Evolutionary conservation across 2,113 vertebrate species (phyloP).

Genomic region (Eonycteris spelaea): DNA sequence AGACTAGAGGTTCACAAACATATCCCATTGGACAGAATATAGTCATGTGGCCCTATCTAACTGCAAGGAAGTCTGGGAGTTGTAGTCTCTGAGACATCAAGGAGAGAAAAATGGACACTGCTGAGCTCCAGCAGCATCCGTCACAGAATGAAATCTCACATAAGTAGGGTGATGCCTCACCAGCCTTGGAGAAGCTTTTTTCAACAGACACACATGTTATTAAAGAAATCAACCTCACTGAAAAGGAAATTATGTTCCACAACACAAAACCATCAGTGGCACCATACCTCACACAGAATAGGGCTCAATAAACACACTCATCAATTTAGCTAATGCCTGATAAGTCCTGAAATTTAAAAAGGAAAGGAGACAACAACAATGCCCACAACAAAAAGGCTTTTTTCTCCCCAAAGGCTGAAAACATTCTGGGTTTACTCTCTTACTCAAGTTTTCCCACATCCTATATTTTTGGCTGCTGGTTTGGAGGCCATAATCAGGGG

Average conservation of each 20-base stretch:
- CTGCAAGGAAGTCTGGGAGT: not conserved
- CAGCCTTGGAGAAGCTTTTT: not conserved
- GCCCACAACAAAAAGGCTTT: not conserved
- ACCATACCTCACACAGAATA: not conserved
- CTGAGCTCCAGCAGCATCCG: not conserved
- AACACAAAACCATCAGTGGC: not conserved
- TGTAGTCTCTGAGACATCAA: not conserved
- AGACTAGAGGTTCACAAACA: not conserved
- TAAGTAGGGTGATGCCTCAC: not conserved
- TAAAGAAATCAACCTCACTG: not conserved
- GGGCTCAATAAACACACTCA: not conserved
- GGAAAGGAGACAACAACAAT: not conserved
- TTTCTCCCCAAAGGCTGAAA: not conserved
- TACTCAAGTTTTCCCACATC: constrained; percentile 12
- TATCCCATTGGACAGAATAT: not conserved
- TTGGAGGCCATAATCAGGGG: constrained; percentile 42
- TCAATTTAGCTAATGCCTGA: not conserved
- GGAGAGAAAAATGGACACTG: not conserved
- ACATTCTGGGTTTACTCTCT: not conserved
- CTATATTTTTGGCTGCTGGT: constrained; percentile 39
- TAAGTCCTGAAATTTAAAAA: not conserved
- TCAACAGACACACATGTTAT: not conserved
- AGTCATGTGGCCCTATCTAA: not conserved
- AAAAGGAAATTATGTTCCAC: not conserved
- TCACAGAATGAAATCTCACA: not conserved